Evolutionary conservation across 2,888 invertebrate species (phyloP).

Genomic region (Nemurella pictetii): DNA sequence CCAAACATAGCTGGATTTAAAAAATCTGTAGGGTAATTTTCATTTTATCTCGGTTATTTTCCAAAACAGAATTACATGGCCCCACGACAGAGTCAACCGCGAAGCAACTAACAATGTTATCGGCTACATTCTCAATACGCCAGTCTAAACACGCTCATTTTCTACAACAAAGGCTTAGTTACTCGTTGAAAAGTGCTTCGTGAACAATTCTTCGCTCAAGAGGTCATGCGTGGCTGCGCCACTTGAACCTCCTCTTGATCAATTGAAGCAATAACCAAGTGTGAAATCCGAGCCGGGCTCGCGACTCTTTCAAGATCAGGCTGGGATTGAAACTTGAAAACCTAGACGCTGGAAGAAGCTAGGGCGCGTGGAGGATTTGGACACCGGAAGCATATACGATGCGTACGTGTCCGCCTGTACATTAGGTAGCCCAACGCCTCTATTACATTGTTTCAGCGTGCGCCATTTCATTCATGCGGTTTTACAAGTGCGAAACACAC

Average conservation of each 20-base stretch:
- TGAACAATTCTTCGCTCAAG: neutral
- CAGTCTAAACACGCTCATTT: neutral
- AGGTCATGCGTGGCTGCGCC: neutral
- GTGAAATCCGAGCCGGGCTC: neutral
- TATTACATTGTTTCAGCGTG: neutral
- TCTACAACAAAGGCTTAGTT: neutral
- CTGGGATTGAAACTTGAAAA: neutral
- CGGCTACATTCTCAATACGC: neutral
- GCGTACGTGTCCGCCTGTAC: neutral
- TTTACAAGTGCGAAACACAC: neutral
- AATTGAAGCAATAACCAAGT: neutral
- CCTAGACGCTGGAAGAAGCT: no score
- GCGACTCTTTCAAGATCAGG: neutral
- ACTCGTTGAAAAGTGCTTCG: neutral
- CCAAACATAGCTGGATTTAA: neutral
- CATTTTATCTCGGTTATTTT: neutral
- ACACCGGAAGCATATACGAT: neutral
- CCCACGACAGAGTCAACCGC: neutral
- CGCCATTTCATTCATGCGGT: neutral
- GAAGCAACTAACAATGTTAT: neutral
- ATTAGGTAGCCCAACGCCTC: no score
- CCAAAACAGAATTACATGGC: neutral
- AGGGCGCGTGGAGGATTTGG: neutral
- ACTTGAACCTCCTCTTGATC: neutral
- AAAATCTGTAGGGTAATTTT: neutral